These are phyloP conservation scores for Scelioninae gen. 2 DNA, from an alignment of 2,888 invertebrate genomes.

Conservation along the genomic window DNA sequence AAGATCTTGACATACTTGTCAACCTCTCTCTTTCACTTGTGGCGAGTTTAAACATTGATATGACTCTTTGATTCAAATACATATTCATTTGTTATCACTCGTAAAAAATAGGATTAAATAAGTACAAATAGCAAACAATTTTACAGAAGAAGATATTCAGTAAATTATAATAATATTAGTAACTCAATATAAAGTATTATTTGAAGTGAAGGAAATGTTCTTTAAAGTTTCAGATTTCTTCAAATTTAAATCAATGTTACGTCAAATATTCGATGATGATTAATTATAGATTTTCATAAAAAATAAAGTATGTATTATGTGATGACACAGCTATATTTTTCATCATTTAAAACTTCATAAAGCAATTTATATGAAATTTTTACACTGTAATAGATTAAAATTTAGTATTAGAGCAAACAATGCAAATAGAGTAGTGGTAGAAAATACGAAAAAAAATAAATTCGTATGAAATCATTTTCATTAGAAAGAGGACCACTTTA, in stretches of 20 bases:
- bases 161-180: not conserved
- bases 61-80: constrained; percentile 13
- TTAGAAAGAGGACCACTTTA: too few species aligned
- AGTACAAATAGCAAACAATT: not conserved
- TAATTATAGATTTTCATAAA: constrained; percentile 42
- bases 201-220: constrained; percentile 1
- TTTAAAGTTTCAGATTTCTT: constrained; percentile 58
- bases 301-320: constrained; percentile 42
- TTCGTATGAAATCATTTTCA: too few species aligned
- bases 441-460: too few species aligned
- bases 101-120: not conserved
- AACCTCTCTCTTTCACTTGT: constrained; percentile 48
- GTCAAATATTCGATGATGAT: constrained; percentile 55
- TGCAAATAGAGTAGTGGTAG: not conserved
- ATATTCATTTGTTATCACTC: not conserved
- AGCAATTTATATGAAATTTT: constrained; percentile 10
- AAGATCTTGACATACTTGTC: constrained; percentile 48
- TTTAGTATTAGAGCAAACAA: not conserved
- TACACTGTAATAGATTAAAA: constrained; percentile 16
- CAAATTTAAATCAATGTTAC: constrained; percentile 53
- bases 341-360: constrained; percentile 10
- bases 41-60: constrained; percentile 11
- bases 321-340: not conserved
- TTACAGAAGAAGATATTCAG: too few species aligned
- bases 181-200: not conserved